Evolutionary conservation across 1,140 invertebrate species (phyloP), one percentile per base, ranked within the genome.

Genomic region (Onthophagus taurus): DNA sequence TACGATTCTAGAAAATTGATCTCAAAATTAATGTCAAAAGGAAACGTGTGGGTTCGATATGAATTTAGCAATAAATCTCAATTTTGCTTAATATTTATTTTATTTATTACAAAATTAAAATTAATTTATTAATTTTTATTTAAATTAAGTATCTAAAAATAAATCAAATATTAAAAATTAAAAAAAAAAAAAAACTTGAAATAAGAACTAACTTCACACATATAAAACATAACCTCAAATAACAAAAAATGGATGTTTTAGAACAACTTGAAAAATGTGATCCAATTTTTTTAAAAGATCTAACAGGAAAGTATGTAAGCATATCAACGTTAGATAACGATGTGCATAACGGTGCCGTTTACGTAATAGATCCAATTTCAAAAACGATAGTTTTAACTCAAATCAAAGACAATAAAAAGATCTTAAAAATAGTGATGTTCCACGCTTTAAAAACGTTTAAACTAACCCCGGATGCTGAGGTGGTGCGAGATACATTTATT

Each of bases 281-380:
- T 20, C 18, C 35, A 6, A 3, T 37, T n/a, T 23, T 20, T 29
- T 17, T 29, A 17, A 45, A 37, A 38, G 17, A 14, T 8, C 12
- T 38, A 37, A 47, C 43, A 13, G 45, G 45, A 35, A 42, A 42
- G 26, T 24, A 6, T n/a, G 43, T 37, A 9, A 36, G 51, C 43
- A 38, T 62, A 17, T 45, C 42, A 31, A 60, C 57, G n/a, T 23
- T 51, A 14, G 49, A 60, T 33, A 47, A 52, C 18, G 33, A 44
- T 9, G 33, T 23, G 11, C 30, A 54, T 35, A 34, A 23, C 23
- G 60, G 60, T 12, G 34, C 31, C 16, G 46, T 62, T 0, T 55
- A 55, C 47, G 54, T 55, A 2, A 54, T 62, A 13, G 60, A 62
- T 52, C 58, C 58, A 11, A 49, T 60, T 26, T 57, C 55, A 13